These are phyloP conservation scores for Molossus alvarezi DNA, from an alignment of 2,797 vertebrate genomes.

Conservation along the genomic window DNA sequence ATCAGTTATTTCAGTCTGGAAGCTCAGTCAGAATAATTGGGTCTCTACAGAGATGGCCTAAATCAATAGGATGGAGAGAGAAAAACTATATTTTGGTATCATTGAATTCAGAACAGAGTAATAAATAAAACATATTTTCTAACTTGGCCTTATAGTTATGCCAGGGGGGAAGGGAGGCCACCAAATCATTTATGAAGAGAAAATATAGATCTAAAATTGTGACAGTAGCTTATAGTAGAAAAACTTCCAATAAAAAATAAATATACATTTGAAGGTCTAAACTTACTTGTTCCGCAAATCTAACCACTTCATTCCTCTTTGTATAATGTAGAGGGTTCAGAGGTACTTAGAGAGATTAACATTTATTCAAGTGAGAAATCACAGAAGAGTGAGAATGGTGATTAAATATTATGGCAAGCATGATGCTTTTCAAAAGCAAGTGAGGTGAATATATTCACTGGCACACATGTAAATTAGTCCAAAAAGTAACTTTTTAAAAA, in stretches of 20 bases:
- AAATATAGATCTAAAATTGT: conserved; percentile 60
- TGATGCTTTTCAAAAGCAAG: background rate
- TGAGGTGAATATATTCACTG: background rate
- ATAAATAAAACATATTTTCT: conserved; percentile 71
- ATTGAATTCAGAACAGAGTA: conserved; percentile 54
- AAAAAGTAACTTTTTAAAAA: conserved; percentile 24
- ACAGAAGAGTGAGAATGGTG: background rate
- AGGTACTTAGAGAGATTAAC: background rate
- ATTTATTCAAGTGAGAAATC: background rate
- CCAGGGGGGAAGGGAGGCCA: background rate
- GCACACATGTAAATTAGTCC: background rate
- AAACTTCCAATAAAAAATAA: background rate
- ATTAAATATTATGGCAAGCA: background rate
- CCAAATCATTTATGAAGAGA: conserved; percentile 69
- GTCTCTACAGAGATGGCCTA: conserved; percentile 21
- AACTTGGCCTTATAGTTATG: conserved; percentile 44
- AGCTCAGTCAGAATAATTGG: conserved; percentile 18
- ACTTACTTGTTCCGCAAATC: background rate
- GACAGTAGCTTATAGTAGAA: conserved; percentile 5
- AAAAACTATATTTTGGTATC: background rate
- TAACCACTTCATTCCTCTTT: background rate
- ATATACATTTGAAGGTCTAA: background rate
- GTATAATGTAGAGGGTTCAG: background rate
- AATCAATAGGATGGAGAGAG: conserved; percentile 18
- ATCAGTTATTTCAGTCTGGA: conserved; percentile 39